Base-by-base conservation (phyloP, 2,888 invertebrate species). In the Trachelus tabidus region DNA sequence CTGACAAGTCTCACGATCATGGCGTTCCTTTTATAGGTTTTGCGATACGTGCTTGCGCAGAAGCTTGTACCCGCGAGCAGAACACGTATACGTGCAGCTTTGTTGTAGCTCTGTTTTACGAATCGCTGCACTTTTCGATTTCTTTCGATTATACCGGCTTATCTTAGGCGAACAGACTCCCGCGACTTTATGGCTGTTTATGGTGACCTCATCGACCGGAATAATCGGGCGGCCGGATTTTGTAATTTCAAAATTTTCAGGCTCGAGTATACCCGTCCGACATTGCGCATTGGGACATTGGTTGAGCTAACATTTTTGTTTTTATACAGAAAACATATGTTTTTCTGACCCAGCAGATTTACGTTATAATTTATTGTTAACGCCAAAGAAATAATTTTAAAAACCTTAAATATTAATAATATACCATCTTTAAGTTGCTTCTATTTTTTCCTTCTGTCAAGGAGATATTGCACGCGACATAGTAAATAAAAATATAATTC, bases 111-210 rank as follows among this genome's bases (percentile, higher is more conserved):
- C 81, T 79, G 81, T 88, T 90, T 90, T 88, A 90, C 90, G 89
- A 88, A 78, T 88, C 87, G 86, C 83, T 89, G 90, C 88, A 85
- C 87, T 88, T 90, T 89, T 89, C 89, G 86, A 90, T 91, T 90
- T 90, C 87, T 87, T 85, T 84, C 83, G 84, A 83, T 84, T 85
- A 83, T 83, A 77, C 78, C 76, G 75, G 86, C 89, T 91, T 91
- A 91, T 91, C 91, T 84, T 79, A 68, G 73, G 35, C 79, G 81
- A 76, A 83, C 90, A 89, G 90, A 79, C 87, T 79, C 69, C 79
- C 79, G 78, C 80, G 79, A 33, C 79, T 83, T 78, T 71, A 80
- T 73, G 73, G 79, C 77, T 69, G 76, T 79, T 82, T 79, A 75
- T 69, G 79, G 77, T 77, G 78, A 79, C 81, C 83, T 84, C 82